phyloP scores from a whole-genome alignment of 2,888 invertebrate genomes.

The Hirtodrosophila alboralis region DNA sequence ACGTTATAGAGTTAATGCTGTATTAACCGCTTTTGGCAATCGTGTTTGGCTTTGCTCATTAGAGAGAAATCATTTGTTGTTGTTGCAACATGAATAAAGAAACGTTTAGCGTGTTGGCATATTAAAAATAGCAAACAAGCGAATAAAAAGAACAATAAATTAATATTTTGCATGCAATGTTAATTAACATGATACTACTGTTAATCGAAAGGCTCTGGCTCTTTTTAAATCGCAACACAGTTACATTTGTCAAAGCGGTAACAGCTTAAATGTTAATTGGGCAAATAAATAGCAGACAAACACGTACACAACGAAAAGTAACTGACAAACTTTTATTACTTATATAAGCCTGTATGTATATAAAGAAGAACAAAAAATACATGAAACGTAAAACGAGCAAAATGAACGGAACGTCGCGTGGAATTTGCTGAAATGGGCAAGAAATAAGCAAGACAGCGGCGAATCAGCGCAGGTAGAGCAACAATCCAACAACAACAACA shows the following conservation, averaged over 20 bases:
- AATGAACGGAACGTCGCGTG: constrained; percentile 58
- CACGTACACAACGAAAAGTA: constrained; percentile 11
- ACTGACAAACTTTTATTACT: constrained; percentile 6
- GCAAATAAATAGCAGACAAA: constrained; percentile 26
- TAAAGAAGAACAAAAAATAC: too few relatives aligned
- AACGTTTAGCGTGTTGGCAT: constrained; percentile 15
- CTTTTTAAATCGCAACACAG: constrained; percentile 17
- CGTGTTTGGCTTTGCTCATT: constrained; percentile 22
- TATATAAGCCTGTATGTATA: constrained; percentile 2
- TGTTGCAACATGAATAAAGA: constrained; percentile 6
- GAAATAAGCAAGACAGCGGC: constrained; percentile 41
- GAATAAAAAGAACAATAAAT: constrained; percentile 38
- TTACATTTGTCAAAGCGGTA: constrained; percentile 16
- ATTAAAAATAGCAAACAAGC: constrained; percentile 44
- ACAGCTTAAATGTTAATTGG: constrained; percentile 52
- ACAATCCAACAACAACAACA: constrained; percentile 10
- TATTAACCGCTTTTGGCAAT: constrained; percentile 48
- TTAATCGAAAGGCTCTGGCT: neutral
- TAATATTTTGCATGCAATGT: constrained; percentile 25
- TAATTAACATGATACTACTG: constrained; percentile 12
- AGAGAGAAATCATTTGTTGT: constrained; percentile 17
- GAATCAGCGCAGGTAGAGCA: constrained; percentile 43
- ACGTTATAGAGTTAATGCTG: constrained; percentile 57
- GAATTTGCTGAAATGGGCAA: constrained; percentile 76
- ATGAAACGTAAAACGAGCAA: constrained; percentile 50